Conservation (phyloP, 2,888 invertebrate genomes). For the Deroplatys truncata region DNA sequence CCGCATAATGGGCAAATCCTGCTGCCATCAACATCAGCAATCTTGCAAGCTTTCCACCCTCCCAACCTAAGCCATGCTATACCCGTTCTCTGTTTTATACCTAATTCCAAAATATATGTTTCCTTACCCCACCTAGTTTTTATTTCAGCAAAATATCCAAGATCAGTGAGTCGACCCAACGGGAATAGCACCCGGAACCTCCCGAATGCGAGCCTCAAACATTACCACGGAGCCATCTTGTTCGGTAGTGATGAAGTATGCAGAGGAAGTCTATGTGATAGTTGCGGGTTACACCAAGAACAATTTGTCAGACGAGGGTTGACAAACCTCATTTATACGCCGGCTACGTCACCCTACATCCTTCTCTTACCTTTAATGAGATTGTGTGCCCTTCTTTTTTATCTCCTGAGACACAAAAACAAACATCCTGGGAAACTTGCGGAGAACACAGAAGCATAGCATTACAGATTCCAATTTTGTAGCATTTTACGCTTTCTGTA, state of each 20-base stretch:
- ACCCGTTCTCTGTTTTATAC: too few species aligned
- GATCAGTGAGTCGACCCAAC: too few species aligned
- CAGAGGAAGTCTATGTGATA: background rate
- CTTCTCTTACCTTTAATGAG: background rate
- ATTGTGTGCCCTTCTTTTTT: background rate
- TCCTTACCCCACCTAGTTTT: too few species aligned
- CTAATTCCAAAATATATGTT: too few species aligned
- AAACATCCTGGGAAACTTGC: background rate
- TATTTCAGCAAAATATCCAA: too few species aligned
- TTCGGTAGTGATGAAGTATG: background rate
- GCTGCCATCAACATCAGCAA: too few species aligned
- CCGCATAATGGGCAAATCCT: too few species aligned
- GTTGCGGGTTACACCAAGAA: background rate
- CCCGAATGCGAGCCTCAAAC: too few species aligned
- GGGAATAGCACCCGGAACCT: too few species aligned
- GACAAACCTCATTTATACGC: background rate
- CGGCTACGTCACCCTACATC: background rate
- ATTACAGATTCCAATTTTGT: background rate
- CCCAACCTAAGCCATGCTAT: too few species aligned
- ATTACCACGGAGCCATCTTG: too few species aligned
- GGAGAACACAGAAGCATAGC: background rate
- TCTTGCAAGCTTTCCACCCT: too few species aligned
- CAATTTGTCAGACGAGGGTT: background rate
- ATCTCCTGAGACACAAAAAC: background rate
- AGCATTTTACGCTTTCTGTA: background rate